Base-by-base conservation (phyloP, 2,888 invertebrate genomes). In the Linyphia triangularis region DNA sequence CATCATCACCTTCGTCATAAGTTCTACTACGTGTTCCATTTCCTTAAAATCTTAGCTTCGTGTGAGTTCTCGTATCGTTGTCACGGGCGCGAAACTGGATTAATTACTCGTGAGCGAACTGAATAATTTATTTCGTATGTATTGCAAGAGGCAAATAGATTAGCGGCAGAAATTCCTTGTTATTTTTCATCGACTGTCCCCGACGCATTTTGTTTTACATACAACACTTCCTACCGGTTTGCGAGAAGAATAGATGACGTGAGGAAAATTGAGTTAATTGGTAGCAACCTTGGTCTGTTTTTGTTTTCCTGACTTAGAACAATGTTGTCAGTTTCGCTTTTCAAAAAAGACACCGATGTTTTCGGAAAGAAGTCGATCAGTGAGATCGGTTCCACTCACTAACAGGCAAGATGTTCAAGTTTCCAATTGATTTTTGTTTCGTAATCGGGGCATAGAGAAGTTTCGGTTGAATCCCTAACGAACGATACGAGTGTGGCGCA, bases 11-110 rank as follows among this genome's bases (percentile, higher is more conserved):
- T n/a, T n/a, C n/a, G n/a, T n/a, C n/a, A n/a, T n/a, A n/a, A n/a
- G n/a, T n/a, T n/a, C n/a, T n/a, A 63, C 61, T 33, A 61, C 63
- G 24, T 63, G n/a, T 59, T 30, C 73, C 59, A 37, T 10, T 77
- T 63, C 26, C n/a, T 51, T 51, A 13, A 33, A 59, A 22, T 24
- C n/a, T 9, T 7, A n/a, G 19, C 63, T 26, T 77, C 63, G 63
- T 77, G 77, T 63, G 40, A 40, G 63, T 77, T 77, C 77, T 40
- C 37, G 33, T 19, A 37, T 77, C 30, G 61, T 24, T 77, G 77
- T 61, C 63, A 59, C 33, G 61, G 61, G 40, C 40, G 40, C 63
- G 61, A 77, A 40, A 24, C 10, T 28, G 24, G n/a, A 26, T 22
- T 28, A 77, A 77, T 77, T 77, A 40, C 61, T 77, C 37, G 26